Percentiles rank a stretch among this genome's conserved stretches.
Evolutionary conservation across 2,888 invertebrate species (phyloP).

Genomic region (Agrotis ipsilon): DNA sequence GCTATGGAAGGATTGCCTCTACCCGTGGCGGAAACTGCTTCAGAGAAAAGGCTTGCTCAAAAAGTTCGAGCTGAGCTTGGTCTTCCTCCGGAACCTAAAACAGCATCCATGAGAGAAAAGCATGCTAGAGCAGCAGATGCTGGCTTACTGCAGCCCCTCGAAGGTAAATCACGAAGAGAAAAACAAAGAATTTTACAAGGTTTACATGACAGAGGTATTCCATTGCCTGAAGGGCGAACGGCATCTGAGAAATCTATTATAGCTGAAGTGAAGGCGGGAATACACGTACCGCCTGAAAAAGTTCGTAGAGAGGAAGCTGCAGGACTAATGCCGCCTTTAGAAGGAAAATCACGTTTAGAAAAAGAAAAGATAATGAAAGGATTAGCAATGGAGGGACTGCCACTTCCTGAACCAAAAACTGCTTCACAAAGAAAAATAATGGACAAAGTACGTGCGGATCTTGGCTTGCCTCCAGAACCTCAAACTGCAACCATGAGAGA

Average conservation of each 20-base stretch:
- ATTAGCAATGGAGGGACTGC: slow-evolving; percentile 18
- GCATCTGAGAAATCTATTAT: slow-evolving; percentile 3
- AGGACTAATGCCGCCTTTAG: background rate
- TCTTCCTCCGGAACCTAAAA: slow-evolving; percentile 3
- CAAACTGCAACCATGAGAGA: background rate
- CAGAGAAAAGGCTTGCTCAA: background rate
- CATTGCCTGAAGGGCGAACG: slow-evolving; percentile 15
- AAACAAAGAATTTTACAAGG: slow-evolving; percentile 8
- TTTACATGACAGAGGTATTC: slow-evolving; percentile 3
- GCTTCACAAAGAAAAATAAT: background rate
- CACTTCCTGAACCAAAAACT: slow-evolving; percentile 2
- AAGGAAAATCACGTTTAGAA: background rate
- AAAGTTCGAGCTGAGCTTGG: slow-evolving; percentile 3
- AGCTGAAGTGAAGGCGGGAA: background rate
- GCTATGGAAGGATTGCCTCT: slow-evolving; percentile 6
- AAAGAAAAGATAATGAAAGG: slow-evolving; percentile 1
- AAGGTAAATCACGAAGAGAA: slow-evolving; percentile 2
- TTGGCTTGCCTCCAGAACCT: slow-evolving; percentile 19
- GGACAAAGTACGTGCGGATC: slow-evolving; percentile 9
- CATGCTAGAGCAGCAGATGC: slow-evolving; percentile 4
- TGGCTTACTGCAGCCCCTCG: background rate
- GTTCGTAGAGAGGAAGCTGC: slow-evolving; percentile 3
- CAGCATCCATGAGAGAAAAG: background rate
- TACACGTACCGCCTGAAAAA: slow-evolving; percentile 2
- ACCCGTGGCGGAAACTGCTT: background rate